A percentile compares a stretch with the other conserved stretches of the same genome.
These are phyloP conservation scores for Astyanax mexicanus DNA, from an alignment of 2,797 vertebrate species.

Conservation along the genomic window DNA sequence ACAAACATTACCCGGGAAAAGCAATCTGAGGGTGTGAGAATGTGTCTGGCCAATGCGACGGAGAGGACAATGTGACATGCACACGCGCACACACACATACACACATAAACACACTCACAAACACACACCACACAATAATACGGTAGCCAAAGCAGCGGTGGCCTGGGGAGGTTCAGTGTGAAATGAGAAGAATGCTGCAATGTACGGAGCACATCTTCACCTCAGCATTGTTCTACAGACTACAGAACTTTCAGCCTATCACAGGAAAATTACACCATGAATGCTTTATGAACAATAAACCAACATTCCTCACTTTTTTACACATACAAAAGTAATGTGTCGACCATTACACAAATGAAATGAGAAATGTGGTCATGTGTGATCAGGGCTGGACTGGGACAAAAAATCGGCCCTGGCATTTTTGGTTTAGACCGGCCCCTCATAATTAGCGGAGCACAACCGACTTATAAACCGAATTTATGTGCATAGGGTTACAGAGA, in stretches of 20 bases:
- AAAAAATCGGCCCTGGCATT: too few relatives aligned
- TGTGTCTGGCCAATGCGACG: conserved; percentile 39
- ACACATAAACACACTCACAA: conserved; percentile 30
- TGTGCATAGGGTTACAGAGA: too few relatives aligned
- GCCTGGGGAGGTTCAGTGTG: conserved; percentile 1
- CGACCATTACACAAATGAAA: too few relatives aligned
- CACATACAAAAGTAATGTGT: too few relatives aligned
- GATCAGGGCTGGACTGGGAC: too few relatives aligned
- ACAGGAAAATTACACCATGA: not conserved
- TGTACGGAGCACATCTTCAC: not conserved
- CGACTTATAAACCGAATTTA: too few relatives aligned
- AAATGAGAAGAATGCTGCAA: conserved; percentile 4
- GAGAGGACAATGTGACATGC: conserved; percentile 40
- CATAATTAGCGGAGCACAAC: too few relatives aligned
- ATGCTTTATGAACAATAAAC: not conserved
- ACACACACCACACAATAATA: conserved; percentile 16
- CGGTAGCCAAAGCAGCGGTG: not conserved
- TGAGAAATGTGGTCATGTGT: too few relatives aligned
- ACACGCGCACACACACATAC: conserved; percentile 26
- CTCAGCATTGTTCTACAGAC: not conserved
- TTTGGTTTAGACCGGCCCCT: too few relatives aligned
- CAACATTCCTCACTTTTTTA: too few relatives aligned
- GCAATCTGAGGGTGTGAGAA: conserved; percentile 55
- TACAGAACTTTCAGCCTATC: not conserved
- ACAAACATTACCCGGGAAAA: conserved; percentile 55